Base-by-base conservation (phyloP, 2,113 vertebrate species). In the Callaeas wilsoni region DNA sequence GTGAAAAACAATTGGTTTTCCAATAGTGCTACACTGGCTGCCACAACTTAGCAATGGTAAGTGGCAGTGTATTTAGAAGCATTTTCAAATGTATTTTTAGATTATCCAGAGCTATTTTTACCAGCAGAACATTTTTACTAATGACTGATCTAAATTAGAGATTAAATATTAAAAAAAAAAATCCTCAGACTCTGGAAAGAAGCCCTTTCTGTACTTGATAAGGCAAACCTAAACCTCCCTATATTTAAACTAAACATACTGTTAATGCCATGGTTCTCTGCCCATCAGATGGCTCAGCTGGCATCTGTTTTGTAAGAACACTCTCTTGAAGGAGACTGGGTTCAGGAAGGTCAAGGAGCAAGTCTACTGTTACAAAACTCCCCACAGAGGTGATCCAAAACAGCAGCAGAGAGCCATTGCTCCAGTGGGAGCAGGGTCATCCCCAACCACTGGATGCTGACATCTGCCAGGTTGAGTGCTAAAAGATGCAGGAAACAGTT, bases 11-110 rank as follows among this genome's bases (percentile, higher is more conserved):
- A 71, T 6, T 39, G 9, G 22, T n/a, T 67, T 87, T 63, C 69
- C 64, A 78, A 2, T 53, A 50, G 64, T 0, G 13, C 47, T 37
- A 39, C 22, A 14, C 8, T 55, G 50, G 23, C 46, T 44, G 59
- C 33, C 56, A 70, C n/a, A 60, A 30, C 8, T 50, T 50, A 76
- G 50, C 52, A 75, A 10, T 21, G 32, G 0, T 33, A 60, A 87
- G 29, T 26, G 6, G 32, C 39, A 9, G 15, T 9, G 10, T 53
- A 68, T 62, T 79, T 47, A 64, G 16, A 89, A 77, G 63, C 67
- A 42, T 63, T 83, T 94, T 89, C 65, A 83, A 91, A 65, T 7
- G 14, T 47, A 79, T 69, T 89, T 84, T 91, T 84, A 92, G 69
- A 69, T 89, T 62, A 78, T 59, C 42, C 86, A 53, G 39, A 49